These are phyloP conservation scores for Apotomis betuletana DNA, from an alignment of 2,888 invertebrate genomes.

Conservation along the genomic window DNA sequence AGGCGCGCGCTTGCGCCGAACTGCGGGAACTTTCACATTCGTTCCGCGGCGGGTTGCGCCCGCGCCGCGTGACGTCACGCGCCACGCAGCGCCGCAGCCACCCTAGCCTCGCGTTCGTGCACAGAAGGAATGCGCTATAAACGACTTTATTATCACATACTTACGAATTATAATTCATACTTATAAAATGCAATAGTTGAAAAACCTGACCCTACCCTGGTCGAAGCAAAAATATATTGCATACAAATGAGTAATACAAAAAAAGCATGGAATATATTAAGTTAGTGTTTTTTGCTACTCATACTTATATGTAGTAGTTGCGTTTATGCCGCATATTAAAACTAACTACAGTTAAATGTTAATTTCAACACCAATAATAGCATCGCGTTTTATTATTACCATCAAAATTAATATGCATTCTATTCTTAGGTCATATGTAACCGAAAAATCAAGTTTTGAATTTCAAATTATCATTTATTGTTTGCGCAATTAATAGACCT, in stretches of 20 bases:
- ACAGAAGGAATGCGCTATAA: conserved; percentile 5
- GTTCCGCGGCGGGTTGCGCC: conserved; percentile 71
- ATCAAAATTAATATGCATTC: neutral
- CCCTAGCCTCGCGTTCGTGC: conserved; percentile 5
- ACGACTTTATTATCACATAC: conserved; percentile 1
- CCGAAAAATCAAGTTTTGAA: conserved; percentile 2
- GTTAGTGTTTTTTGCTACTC: too few relatives aligned
- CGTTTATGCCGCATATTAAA: too few relatives aligned
- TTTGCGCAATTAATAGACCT: conserved; percentile 14
- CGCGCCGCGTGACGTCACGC: conserved; percentile 68
- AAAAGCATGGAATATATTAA: too few relatives aligned
- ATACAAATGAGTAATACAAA: too few relatives aligned
- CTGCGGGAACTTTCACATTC: conserved; percentile 80
- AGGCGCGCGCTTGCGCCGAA: conserved; percentile 60
- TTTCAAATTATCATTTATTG: conserved; percentile 10
- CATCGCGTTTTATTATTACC: neutral
- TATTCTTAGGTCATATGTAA: neutral
- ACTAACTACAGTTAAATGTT: too few relatives aligned
- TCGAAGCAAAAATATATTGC: too few relatives aligned
- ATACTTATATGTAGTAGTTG: too few relatives aligned
- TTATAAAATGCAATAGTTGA: neutral
- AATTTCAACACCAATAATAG: too few relatives aligned
- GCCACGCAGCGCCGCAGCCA: conserved; percentile 48
- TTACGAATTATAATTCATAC: neutral
- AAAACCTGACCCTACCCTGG: too few relatives aligned